Conservation (phyloP, 37 sponge, comb jelly and placozoan species). For the Agelas oroides region DNA sequence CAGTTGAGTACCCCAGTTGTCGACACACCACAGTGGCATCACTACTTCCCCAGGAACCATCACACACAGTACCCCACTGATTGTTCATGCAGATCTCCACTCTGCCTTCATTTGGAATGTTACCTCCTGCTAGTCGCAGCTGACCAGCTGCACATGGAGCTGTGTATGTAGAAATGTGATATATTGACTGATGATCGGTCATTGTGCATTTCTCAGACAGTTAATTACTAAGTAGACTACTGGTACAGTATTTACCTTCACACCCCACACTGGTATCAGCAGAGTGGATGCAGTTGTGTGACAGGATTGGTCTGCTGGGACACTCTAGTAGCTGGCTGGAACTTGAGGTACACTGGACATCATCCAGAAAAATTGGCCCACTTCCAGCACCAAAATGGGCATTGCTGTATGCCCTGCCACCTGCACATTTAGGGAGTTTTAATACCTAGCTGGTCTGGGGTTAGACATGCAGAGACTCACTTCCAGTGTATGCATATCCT, state of each 20-base stretch:
- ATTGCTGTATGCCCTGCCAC: no score
- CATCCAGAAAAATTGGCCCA: no score
- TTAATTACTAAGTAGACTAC: neutral
- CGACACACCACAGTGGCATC: conserved; percentile 10
- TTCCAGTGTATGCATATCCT: conserved; percentile 10
- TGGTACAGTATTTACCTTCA: neutral
- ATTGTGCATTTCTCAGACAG: no score
- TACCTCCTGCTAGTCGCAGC: conserved; percentile 47
- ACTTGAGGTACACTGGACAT: conserved; percentile 1
- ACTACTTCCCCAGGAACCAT: conserved; percentile 28
- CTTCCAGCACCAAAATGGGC: no score
- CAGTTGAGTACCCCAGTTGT: neutral
- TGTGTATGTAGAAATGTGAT: no score
- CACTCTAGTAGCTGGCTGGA: neutral
- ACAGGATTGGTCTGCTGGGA: neutral
- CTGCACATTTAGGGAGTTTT: no score
- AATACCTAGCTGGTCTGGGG: no score
- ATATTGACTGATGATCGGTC: neutral
- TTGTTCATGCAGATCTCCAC: conserved; percentile 48
- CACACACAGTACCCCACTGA: conserved; percentile 71
- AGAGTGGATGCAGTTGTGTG: neutral
- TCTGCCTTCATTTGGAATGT: conserved; percentile 45
- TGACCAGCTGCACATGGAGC: conserved; percentile 7
- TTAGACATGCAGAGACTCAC: neutral
- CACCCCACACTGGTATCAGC: neutral